phyloP scores from a whole-genome alignment of 2,888 invertebrate genomes.

The Trissolcus brochymenae region DNA sequence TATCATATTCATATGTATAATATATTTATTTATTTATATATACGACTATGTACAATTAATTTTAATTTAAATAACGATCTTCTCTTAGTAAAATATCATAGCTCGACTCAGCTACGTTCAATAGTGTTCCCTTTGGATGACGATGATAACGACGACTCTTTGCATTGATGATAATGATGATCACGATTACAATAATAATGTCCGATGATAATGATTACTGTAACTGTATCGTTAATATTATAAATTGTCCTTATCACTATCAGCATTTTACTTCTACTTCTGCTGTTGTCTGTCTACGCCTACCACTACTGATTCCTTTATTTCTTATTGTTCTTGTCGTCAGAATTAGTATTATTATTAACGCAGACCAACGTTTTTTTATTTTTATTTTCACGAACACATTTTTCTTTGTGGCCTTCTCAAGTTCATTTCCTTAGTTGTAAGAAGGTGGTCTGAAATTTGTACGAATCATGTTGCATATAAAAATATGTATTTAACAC shows the following conservation, averaged over 20 bases:
- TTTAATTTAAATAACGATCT: constrained; percentile 65
- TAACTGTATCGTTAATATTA: constrained; percentile 47
- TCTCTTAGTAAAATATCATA: constrained; percentile 66
- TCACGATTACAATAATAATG: constrained; percentile 45
- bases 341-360: constrained; percentile 32
- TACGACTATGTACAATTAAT: constrained; percentile 57
- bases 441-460: not conserved
- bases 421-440: constrained; percentile 12
- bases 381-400: constrained; percentile 25
- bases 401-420: constrained; percentile 25
- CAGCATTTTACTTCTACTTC: constrained; percentile 41
- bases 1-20: constrained; percentile 71
- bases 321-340: constrained; percentile 20
- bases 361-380: not conserved
- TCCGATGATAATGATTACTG: constrained; percentile 45
- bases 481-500: constrained; percentile 2
- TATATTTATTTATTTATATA: constrained; percentile 69
- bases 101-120: constrained; percentile 48
- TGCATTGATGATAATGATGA: constrained; percentile 39
- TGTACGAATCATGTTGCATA: not conserved
- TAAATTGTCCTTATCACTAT: constrained; percentile 52
- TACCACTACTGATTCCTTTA: constrained; percentile 33
- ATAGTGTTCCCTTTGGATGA: constrained; percentile 39
- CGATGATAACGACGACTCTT: constrained; percentile 49
- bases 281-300: constrained; percentile 40